Evolutionary conservation across 2,888 invertebrate genomes (phyloP).

Genomic region (Masnerella sp.): DNA sequence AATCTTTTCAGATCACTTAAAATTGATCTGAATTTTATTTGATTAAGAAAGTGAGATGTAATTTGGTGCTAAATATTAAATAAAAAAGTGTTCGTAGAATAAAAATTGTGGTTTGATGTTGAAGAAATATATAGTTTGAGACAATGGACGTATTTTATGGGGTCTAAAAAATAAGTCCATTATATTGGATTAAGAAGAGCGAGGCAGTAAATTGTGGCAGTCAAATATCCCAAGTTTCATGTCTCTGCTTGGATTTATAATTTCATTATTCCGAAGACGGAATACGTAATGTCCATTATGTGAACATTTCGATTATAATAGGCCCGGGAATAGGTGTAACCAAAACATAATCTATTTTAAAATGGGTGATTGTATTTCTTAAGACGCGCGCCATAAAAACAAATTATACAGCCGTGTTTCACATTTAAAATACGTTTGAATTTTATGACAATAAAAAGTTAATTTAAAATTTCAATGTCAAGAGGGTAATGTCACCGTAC

Average conservation of each 20-base stretch:
- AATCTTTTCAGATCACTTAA: no score
- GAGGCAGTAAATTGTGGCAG: constrained; percentile 7
- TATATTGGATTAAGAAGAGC: constrained; percentile 16
- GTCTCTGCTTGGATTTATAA: constrained; percentile 31
- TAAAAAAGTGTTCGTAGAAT: no score
- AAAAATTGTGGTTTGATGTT: no score
- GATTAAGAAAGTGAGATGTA: no score
- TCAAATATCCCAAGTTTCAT: constrained; percentile 5
- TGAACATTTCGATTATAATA: constrained; percentile 50
- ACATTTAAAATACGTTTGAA: constrained; percentile 40
- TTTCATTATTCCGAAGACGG: constrained; percentile 52
- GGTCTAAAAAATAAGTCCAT: no score
- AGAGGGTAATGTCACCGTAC: constrained; percentile 51
- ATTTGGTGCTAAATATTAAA: no score
- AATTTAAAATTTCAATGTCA: constrained; percentile 57
- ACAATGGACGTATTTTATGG: no score
- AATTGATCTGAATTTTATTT: no score
- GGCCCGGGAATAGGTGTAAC: constrained; percentile 47
- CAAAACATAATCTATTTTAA: constrained; percentile 58
- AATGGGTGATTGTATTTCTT: constrained; percentile 48
- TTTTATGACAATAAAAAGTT: constrained; percentile 48
- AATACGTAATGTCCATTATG: constrained; percentile 56
- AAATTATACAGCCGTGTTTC: constrained; percentile 53
- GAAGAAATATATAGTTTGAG: no score
- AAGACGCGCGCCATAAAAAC: constrained; percentile 54